phyloP scores from a whole-genome alignment of 2,888 invertebrate species.

The Ommatoiulus sabulosus region DNA sequence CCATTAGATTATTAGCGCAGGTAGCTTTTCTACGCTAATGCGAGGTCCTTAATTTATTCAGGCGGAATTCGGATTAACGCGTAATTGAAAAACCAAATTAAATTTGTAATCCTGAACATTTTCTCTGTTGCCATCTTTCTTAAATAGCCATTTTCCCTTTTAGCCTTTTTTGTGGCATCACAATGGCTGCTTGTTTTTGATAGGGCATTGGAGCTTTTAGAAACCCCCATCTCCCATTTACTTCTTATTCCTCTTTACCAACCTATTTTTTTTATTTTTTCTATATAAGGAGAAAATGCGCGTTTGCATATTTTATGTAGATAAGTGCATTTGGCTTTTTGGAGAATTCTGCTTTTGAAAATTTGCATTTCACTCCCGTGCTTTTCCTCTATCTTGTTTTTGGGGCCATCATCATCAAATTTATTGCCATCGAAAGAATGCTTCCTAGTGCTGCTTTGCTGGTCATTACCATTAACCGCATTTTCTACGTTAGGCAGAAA shows the following conservation, averaged over 20 bases:
- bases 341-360: no score
- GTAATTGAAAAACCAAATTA: slow-evolving; percentile 37
- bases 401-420: no score
- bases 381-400: no score
- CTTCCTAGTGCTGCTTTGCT: no score
- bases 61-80: neutral
- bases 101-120: neutral
- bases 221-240: neutral
- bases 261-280: neutral
- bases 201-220: neutral
- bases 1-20: neutral
- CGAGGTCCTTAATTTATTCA: slow-evolving; percentile 12
- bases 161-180: neutral
- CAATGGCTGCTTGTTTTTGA: neutral
- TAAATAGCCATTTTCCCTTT: neutral
- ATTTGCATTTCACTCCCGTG: no score
- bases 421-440: no score
- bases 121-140: neutral
- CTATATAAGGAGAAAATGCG: neutral
- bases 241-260: neutral
- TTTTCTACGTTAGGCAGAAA: no score
- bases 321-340: neutral
- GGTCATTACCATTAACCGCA: no score
- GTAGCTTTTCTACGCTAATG: neutral
- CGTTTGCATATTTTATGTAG: neutral